These are phyloP conservation scores for Eubasilissa regina DNA, from an alignment of 1,140 invertebrate genomes.

Conservation along the genomic window DNA sequence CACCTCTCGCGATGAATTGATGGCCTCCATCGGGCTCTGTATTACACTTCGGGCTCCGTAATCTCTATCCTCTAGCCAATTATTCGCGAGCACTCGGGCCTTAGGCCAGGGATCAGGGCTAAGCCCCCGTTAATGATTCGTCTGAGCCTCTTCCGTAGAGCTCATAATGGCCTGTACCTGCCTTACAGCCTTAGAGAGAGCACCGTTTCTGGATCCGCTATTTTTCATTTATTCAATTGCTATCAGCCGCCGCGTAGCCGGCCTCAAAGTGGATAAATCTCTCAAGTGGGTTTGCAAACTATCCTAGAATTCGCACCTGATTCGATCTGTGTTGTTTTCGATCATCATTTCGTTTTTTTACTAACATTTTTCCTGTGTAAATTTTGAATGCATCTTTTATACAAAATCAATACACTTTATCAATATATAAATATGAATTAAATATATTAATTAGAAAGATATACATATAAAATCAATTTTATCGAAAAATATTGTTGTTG, in stretches of 20 bases:
- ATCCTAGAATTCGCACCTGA: slow-evolving; percentile 13
- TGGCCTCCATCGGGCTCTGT: slow-evolving; percentile 39
- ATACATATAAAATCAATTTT: no score
- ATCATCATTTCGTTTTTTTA: not conserved
- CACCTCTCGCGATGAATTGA: slow-evolving; percentile 35
- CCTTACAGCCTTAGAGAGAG: not conserved
- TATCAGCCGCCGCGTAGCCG: slow-evolving; percentile 30
- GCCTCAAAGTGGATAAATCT: slow-evolving; percentile 31
- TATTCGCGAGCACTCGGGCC: slow-evolving; percentile 58
- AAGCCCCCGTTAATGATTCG: slow-evolving; percentile 60
- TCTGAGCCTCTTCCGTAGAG: slow-evolving; percentile 57
- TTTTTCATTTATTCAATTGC: slow-evolving; percentile 49
- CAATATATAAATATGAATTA: no score
- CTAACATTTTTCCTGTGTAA: no score
- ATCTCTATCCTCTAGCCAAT: slow-evolving; percentile 60
- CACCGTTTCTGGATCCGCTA: slow-evolving; percentile 35
- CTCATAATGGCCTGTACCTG: slow-evolving; percentile 39
- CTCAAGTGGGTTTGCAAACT: slow-evolving; percentile 1
- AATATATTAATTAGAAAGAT: no score
- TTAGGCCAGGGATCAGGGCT: slow-evolving; percentile 57
- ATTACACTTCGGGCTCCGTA: slow-evolving; percentile 54
- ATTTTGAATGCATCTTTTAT: no score
- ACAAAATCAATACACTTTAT: no score
- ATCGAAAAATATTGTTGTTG: no score
- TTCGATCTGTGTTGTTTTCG: slow-evolving; percentile 5